A percentile compares a stretch with the other conserved stretches of the same genome.
Conservation (phyloP, 2,888 invertebrate species). For the Tridacna gigas region DNA sequence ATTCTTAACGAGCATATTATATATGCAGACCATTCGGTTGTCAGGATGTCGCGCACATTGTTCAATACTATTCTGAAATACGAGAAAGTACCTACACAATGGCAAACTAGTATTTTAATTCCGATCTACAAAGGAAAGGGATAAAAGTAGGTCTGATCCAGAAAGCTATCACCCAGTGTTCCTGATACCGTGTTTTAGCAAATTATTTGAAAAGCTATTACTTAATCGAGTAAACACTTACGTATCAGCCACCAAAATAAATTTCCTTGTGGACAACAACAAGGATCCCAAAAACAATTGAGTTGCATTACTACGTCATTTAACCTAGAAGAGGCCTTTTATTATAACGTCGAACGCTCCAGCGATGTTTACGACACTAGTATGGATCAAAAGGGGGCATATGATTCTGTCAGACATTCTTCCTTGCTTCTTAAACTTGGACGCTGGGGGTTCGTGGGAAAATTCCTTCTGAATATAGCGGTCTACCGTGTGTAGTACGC, state of each 20-base stretch:
- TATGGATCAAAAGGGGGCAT: constrained; percentile 15
- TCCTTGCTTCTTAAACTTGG: constrained; percentile 13
- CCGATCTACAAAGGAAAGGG: constrained; percentile 19
- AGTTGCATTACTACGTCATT: constrained; percentile 5
- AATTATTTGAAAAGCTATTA: constrained; percentile 5
- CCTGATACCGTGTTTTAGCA: constrained; percentile 14
- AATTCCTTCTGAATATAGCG: background rate
- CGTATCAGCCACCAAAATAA: background rate
- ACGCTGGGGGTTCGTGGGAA: background rate
- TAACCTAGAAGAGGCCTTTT: constrained; percentile 5
- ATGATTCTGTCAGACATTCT: background rate
- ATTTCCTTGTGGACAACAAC: constrained; percentile 17
- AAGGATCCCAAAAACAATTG: constrained; percentile 14
- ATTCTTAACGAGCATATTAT: constrained; percentile 15
- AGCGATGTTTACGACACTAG: constrained; percentile 8
- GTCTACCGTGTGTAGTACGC: background rate
- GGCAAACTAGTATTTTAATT: constrained; percentile 16
- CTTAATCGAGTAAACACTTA: constrained; percentile 3
- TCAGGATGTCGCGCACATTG: background rate
- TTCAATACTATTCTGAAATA: constrained; percentile 8
- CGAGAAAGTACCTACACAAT: background rate
- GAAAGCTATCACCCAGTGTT: background rate
- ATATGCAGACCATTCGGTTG: background rate
- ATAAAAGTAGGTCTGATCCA: background rate
- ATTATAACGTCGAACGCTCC: background rate